phyloP scores from a whole-genome alignment of 2,797 vertebrate genomes.

The Gadopsis marmoratus region DNA sequence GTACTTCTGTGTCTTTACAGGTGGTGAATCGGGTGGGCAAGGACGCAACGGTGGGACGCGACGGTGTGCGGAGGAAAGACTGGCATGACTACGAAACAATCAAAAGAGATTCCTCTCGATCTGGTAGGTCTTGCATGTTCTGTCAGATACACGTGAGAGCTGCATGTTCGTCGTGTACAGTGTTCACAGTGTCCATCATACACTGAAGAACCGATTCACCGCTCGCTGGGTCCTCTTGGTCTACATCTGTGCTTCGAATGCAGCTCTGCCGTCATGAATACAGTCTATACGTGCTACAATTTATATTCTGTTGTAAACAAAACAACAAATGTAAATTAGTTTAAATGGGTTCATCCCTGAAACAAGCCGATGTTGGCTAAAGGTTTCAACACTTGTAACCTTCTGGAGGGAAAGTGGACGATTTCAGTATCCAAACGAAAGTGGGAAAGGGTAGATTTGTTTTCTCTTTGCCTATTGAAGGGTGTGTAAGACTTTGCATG shows the following conservation, averaged over 20 bases:
- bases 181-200: neutral
- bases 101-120: conserved; percentile 86
- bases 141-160: neutral
- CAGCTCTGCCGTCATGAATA: conserved; percentile 21
- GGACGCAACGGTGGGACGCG: conserved; percentile 75
- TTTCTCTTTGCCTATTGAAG: neutral
- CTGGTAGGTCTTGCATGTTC: conserved; percentile 80
- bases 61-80: conserved; percentile 87
- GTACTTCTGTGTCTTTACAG: conserved; percentile 75
- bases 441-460: no score
- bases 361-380: conserved; percentile 26
- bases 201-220: neutral
- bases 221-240: conserved; percentile 11
- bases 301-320: no score
- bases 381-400: conserved; percentile 15
- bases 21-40: conserved; percentile 82
- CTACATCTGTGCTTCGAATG: conserved; percentile 15
- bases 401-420: conserved; percentile 16
- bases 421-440: neutral
- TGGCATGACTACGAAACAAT: conserved; percentile 94
- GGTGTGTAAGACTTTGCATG: neutral
- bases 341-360: conserved; percentile 27
- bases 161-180: neutral
- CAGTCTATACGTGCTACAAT: conserved; percentile 32
- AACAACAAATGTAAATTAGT: no score